phyloP scores from a whole-genome alignment of 2,113 vertebrate genomes.

The Hippocampus guttulatus region DNA sequence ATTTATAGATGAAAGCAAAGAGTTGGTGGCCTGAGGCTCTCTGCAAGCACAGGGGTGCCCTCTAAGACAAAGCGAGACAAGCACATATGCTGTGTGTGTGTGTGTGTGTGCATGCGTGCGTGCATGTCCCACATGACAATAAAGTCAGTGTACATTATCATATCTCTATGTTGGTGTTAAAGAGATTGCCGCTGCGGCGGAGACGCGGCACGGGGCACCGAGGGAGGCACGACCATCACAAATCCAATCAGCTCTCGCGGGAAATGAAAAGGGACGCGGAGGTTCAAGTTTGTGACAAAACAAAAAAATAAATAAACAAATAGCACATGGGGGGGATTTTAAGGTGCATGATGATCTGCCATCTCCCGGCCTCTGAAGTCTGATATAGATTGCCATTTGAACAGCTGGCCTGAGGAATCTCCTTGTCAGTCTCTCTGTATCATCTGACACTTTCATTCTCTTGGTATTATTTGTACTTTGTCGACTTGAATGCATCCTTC shows the following conservation, averaged over 20 bases:
- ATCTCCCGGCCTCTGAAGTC: slow-evolving; percentile 46
- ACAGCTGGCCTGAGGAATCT: slow-evolving; percentile 57
- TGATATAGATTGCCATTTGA: slow-evolving; percentile 57
- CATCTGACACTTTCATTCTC: slow-evolving; percentile 52
- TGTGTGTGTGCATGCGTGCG: neutral
- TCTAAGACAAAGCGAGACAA: slow-evolving; percentile 28
- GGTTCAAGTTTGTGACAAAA: slow-evolving; percentile 60
- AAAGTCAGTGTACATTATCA: slow-evolving; percentile 68
- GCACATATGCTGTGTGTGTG: slow-evolving; percentile 8
- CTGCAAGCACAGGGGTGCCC: slow-evolving; percentile 16
- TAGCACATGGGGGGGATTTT: neutral
- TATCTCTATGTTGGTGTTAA: slow-evolving; percentile 65
- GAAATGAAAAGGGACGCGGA: slow-evolving; percentile 66
- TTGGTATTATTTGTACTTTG: neutral
- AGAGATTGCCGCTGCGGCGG: slow-evolving; percentile 62
- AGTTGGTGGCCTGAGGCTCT: slow-evolving; percentile 38
- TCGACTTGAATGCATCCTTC: neutral
- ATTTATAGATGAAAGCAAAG: slow-evolving; percentile 49
- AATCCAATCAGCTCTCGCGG: slow-evolving; percentile 70
- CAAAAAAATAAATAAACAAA: slow-evolving; percentile 19
- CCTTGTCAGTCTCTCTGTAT: slow-evolving; percentile 40
- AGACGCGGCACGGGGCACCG: slow-evolving; percentile 21
- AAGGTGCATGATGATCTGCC: slow-evolving; percentile 41
- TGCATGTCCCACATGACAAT: slow-evolving; percentile 60
- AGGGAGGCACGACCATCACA: slow-evolving; percentile 52